A percentile compares a stretch with the other conserved stretches of the same genome.
Evolutionary conservation across 2,888 invertebrate genomes (phyloP).

Genomic region (Lithophane semibrunnea): DNA sequence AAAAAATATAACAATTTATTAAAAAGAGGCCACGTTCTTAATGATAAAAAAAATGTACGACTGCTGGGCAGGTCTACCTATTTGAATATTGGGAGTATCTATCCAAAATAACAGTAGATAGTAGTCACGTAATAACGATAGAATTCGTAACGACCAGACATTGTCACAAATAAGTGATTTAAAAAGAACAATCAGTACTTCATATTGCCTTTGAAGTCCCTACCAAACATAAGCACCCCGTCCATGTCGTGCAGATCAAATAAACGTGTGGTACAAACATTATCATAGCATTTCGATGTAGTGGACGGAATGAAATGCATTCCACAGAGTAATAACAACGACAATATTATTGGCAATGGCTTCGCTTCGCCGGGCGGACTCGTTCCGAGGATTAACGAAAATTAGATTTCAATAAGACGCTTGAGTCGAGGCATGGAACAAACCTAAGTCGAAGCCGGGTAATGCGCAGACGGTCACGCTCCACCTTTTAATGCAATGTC

Average conservation of each 20-base stretch:
- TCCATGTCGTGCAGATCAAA: constrained; percentile 1
- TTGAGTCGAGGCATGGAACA: constrained; percentile 83
- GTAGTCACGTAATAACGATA: background rate
- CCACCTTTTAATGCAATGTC: constrained; percentile 85
- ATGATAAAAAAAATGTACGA: background rate
- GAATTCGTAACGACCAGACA: constrained; percentile 1
- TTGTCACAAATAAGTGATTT: constrained; percentile 10
- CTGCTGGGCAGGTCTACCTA: background rate
- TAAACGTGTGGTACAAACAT: constrained; percentile 47
- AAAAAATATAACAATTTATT: background rate
- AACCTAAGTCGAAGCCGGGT: constrained; percentile 84
- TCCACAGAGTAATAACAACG: constrained; percentile 77
- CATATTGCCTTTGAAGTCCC: constrained; percentile 3
- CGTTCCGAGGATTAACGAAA: constrained; percentile 88
- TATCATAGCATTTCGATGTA: constrained; percentile 66
- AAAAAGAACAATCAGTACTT: constrained; percentile 16
- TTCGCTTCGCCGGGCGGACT: constrained; percentile 74
- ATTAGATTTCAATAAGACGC: constrained; percentile 90
- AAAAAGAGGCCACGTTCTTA: background rate
- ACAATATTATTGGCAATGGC: constrained; percentile 83
- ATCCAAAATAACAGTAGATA: background rate
- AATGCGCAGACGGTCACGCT: constrained; percentile 86
- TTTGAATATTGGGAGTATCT: constrained; percentile 1
- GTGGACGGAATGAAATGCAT: constrained; percentile 71
- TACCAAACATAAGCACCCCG: constrained; percentile 18